These are phyloP conservation scores for Limnothrissa miodon DNA, from an alignment of 2,113 vertebrate species.

Conservation along the genomic window DNA sequence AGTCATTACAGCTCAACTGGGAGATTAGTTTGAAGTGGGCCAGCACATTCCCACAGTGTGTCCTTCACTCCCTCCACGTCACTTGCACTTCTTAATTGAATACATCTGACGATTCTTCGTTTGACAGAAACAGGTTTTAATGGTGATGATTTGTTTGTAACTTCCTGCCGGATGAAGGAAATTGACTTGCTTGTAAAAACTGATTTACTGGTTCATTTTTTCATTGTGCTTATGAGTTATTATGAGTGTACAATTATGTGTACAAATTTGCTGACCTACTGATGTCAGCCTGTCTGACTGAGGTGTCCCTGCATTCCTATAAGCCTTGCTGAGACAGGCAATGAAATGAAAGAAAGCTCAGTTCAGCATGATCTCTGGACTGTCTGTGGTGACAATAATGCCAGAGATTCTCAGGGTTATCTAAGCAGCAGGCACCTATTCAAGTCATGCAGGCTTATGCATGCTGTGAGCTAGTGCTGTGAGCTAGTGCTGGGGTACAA, in stretches of 20 bases:
- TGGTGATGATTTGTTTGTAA: constrained; percentile 47
- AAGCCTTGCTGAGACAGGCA: neutral
- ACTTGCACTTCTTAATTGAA: constrained; percentile 50
- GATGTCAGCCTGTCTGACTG: neutral
- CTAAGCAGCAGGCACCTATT: neutral
- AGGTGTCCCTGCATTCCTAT: neutral
- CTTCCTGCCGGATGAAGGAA: constrained; percentile 46
- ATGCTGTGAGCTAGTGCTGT: neutral
- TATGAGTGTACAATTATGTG: neutral
- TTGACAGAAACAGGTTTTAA: constrained; percentile 45
- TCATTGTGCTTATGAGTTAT: neutral
- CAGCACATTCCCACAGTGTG: constrained; percentile 25
- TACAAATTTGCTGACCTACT: neutral
- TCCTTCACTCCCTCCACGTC: constrained; percentile 50
- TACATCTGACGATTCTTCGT: constrained; percentile 41
- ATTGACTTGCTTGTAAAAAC: constrained; percentile 11
- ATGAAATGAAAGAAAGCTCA: neutral
- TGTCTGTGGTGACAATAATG: neutral
- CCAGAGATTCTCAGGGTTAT: neutral
- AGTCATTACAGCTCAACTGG: constrained; percentile 42
- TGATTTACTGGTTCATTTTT: neutral
- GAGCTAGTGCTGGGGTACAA: neutral
- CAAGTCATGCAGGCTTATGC: neutral
- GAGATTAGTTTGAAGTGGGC: constrained; percentile 9
- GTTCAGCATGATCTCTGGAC: neutral